Evolutionary conservation across 1,140 invertebrate genomes (phyloP).

Genomic region (Drosophila mauritiana): DNA sequence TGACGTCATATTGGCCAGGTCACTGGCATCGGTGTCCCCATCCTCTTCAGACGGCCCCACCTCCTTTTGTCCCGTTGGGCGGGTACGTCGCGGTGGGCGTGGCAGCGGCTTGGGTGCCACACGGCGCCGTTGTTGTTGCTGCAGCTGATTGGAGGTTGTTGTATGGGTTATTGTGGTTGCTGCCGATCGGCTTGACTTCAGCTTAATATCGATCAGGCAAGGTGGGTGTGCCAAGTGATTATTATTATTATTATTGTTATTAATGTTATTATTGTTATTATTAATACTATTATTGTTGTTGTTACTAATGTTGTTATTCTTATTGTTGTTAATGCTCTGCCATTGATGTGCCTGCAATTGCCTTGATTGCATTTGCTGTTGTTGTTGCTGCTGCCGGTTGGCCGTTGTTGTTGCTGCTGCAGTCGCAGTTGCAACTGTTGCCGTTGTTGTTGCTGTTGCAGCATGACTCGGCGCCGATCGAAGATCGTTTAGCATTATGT

Average conservation of each 20-base stretch:
- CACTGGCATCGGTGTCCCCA: conserved; percentile 69
- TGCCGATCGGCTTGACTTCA: conserved; percentile 29
- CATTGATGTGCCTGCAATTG: conserved; percentile 56
- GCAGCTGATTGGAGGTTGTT: conserved; percentile 29
- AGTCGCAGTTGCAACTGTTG: conserved; percentile 20
- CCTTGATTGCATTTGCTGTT: conserved; percentile 24
- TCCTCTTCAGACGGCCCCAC: conserved; percentile 10
- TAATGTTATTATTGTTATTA: conserved; percentile 19
- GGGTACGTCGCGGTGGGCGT: conserved; percentile 53
- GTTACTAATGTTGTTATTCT: conserved; percentile 26
- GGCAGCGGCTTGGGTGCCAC: conserved; percentile 47
- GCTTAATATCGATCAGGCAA: conserved; percentile 58
- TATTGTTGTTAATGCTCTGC: conserved; percentile 34
- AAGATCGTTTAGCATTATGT: conserved; percentile 87
- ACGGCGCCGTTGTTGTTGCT: conserved; percentile 51
- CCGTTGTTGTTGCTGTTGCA: conserved; percentile 16
- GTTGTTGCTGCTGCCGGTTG: conserved; percentile 13
- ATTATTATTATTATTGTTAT: conserved; percentile 20
- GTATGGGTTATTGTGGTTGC: conserved; percentile 26
- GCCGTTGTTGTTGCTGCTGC: conserved; percentile 27
- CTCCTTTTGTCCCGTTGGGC: conserved; percentile 15
- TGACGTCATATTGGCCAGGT: conserved; percentile 70
- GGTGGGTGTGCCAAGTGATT: conserved; percentile 41
- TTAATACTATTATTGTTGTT: conserved; percentile 10
- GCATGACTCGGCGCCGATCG: conserved; percentile 84